These are phyloP conservation scores for Atherinosoma microstoma DNA, from an alignment of 2,797 vertebrate genomes.

Conservation along the genomic window DNA sequence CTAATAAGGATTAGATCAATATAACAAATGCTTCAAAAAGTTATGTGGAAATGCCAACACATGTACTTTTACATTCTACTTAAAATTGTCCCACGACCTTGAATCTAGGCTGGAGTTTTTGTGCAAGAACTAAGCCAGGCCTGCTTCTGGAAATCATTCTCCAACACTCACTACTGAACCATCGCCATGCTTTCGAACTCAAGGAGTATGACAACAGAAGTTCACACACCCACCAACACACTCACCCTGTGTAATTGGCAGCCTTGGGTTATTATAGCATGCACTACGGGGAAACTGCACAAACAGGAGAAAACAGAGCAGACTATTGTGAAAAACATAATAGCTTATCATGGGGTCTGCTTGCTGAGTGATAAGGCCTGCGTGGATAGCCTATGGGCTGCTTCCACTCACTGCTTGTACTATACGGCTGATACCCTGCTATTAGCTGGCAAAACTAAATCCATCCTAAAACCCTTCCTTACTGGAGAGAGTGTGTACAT, in stretches of 20 bases:
- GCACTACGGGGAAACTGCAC: slow-evolving; percentile 54
- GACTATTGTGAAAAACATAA: slow-evolving; percentile 70
- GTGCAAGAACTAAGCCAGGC: slow-evolving; percentile 14
- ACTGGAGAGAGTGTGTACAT: slow-evolving; percentile 28
- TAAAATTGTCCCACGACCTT: not conserved
- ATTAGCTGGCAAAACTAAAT: slow-evolving; percentile 72
- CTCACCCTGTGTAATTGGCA: slow-evolving; percentile 62
- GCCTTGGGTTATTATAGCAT: slow-evolving; percentile 61
- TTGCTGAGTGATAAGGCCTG: slow-evolving; percentile 70
- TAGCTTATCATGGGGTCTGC: slow-evolving; percentile 69
- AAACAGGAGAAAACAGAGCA: slow-evolving; percentile 65
- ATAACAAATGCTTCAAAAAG: not conserved
- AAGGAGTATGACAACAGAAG: slow-evolving; percentile 42
- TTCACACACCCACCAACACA: slow-evolving; percentile 47
- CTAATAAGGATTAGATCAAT: not conserved
- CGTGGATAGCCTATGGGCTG: slow-evolving; percentile 64
- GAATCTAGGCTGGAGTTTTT: slow-evolving; percentile 19
- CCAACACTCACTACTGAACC: slow-evolving; percentile 36
- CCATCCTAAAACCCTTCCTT: slow-evolving; percentile 60
- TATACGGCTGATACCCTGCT: slow-evolving; percentile 63
- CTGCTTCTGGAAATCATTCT: slow-evolving; percentile 46
- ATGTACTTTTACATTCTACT: not conserved
- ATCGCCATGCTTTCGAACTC: slow-evolving; percentile 35
- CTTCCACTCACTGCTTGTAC: slow-evolving; percentile 60
- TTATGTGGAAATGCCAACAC: not conserved